Evolutionary conservation across 2,797 vertebrate genomes (phyloP).

Genomic region (Hylomyscus alleni): DNA sequence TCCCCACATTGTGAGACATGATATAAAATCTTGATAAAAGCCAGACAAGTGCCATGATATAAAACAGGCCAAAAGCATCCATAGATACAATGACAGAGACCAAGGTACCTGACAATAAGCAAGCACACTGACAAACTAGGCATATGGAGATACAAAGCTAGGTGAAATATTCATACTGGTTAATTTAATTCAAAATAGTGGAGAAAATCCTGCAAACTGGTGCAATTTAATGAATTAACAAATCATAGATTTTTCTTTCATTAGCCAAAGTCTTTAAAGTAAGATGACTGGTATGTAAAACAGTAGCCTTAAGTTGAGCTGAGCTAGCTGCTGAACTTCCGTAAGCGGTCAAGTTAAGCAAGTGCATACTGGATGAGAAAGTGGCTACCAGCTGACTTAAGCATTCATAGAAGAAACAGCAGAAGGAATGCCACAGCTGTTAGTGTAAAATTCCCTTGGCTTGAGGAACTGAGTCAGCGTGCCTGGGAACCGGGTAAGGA

Average conservation of each 20-base stretch:
- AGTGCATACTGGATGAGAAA: background rate
- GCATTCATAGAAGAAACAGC: background rate
- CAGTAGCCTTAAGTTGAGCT: background rate
- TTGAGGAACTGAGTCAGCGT: background rate
- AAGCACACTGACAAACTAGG: background rate
- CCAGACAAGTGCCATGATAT: background rate
- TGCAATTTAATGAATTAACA: constrained; percentile 1
- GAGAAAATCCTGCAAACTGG: background rate
- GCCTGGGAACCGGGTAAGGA: background rate
- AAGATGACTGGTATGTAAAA: background rate
- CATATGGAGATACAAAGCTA: background rate
- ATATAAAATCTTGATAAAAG: background rate
- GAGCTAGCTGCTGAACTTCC: background rate
- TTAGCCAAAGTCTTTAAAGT: background rate
- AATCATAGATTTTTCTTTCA: background rate
- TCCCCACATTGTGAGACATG: background rate
- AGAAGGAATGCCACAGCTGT: background rate
- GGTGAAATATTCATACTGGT: background rate
- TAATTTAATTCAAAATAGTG: background rate
- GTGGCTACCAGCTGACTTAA: background rate
- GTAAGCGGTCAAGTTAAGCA: background rate
- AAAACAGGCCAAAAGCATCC: background rate
- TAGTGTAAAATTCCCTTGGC: background rate
- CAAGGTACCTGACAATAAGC: background rate
- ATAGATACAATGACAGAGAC: constrained; percentile 12